Conservation (phyloP, 2,888 invertebrate species). For the Ectemnius lituratus region DNA sequence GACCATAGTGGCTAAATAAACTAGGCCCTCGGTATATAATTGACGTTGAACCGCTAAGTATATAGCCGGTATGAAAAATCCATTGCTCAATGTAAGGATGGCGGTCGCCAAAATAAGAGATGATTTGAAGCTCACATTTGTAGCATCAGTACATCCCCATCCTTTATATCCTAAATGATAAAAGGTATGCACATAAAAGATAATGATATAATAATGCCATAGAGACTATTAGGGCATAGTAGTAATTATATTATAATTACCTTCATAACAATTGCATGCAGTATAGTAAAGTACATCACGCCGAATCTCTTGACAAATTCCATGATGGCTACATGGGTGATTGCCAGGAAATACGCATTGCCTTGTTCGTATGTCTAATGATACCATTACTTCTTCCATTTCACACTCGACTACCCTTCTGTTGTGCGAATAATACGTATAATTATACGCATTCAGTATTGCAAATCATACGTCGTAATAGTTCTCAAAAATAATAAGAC, state of each 20-base stretch:
- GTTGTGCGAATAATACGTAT: slow-evolving; percentile 12
- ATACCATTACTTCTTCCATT: slow-evolving; percentile 75
- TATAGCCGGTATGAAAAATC: slow-evolving; percentile 81
- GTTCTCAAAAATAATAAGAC: neutral
- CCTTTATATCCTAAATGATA: slow-evolving; percentile 79
- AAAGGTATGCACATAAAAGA: neutral
- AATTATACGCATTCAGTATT: neutral
- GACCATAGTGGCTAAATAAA: slow-evolving; percentile 81
- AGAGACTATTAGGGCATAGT: neutral
- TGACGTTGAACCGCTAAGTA: slow-evolving; percentile 78
- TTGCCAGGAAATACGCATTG: slow-evolving; percentile 76
- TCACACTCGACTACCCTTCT: slow-evolving; percentile 74
- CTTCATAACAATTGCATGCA: slow-evolving; percentile 78
- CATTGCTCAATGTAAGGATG: slow-evolving; percentile 80
- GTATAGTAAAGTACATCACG: slow-evolving; percentile 78
- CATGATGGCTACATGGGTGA: slow-evolving; percentile 76
- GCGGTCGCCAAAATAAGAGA: slow-evolving; percentile 73
- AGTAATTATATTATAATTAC: slow-evolving; percentile 53
- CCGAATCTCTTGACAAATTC: slow-evolving; percentile 78
- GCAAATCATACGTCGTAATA: no score
- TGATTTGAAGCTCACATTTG: slow-evolving; percentile 76
- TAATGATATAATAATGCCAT: slow-evolving; percentile 1
- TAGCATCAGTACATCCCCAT: slow-evolving; percentile 81
- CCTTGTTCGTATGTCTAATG: slow-evolving; percentile 76
- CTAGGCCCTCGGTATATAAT: slow-evolving; percentile 80